phyloP scores from a whole-genome alignment of 2,888 invertebrate genomes.

The Sthenelais limicola region DNA sequence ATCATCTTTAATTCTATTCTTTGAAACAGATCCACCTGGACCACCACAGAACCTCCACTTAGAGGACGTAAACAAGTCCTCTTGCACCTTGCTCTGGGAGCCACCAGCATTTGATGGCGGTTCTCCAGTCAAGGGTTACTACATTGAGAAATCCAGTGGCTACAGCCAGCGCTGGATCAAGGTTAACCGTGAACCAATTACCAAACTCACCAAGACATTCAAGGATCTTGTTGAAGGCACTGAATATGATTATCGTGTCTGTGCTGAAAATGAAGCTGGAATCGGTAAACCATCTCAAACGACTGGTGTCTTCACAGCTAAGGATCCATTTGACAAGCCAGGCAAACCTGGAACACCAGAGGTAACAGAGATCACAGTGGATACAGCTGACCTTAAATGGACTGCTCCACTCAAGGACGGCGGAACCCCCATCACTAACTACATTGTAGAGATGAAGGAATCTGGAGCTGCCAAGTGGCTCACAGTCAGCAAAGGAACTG shows the following conservation, averaged over 20 bases:
- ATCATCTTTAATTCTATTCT: background rate
- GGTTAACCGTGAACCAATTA: slow-evolving; percentile 86
- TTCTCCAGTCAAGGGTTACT: slow-evolving; percentile 65
- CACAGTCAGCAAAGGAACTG: slow-evolving; percentile 54
- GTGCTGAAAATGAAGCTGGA: slow-evolving; percentile 71
- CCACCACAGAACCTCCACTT: slow-evolving; percentile 54
- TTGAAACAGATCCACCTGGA: slow-evolving; percentile 73
- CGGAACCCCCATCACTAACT: slow-evolving; percentile 48
- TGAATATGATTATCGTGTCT: slow-evolving; percentile 70
- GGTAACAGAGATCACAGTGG: slow-evolving; percentile 43
- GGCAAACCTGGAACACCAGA: slow-evolving; percentile 46
- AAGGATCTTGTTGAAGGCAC: slow-evolving; percentile 67
- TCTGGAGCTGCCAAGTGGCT: slow-evolving; percentile 59
- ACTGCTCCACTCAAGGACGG: slow-evolving; percentile 50
- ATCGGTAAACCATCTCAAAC: slow-evolving; percentile 68
- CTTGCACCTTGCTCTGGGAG: slow-evolving; percentile 67
- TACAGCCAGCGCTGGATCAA: slow-evolving; percentile 90
- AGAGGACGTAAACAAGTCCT: slow-evolving; percentile 63
- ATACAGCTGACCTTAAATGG: slow-evolving; percentile 48
- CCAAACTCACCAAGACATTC: slow-evolving; percentile 62
- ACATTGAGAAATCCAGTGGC: slow-evolving; percentile 60
- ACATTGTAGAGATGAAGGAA: slow-evolving; percentile 52
- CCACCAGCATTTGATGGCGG: slow-evolving; percentile 70
- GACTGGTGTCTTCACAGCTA: slow-evolving; percentile 57
- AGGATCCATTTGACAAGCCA: slow-evolving; percentile 66